These are phyloP conservation scores for Acrocephalus kingi DNA, from an alignment of 2,113 vertebrate genomes.

Conservation along the genomic window DNA sequence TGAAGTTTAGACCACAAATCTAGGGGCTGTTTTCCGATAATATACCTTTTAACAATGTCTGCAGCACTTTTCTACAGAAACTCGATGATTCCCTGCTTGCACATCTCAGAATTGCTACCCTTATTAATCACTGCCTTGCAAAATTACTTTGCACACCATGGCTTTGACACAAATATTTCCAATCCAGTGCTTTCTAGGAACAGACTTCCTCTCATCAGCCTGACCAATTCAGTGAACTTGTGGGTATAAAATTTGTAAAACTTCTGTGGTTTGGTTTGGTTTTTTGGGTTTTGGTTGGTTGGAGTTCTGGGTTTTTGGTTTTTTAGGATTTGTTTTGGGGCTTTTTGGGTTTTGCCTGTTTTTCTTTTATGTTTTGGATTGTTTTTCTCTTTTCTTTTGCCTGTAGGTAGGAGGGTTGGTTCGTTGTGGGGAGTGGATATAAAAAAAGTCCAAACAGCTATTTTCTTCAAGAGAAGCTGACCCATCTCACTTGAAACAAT, in stretches of 20 bases:
- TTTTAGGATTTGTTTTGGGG: background rate
- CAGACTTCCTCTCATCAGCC: background rate
- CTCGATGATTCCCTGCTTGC: background rate
- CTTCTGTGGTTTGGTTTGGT: background rate
- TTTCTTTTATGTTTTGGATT: background rate
- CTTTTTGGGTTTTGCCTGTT: background rate
- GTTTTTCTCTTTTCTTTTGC: background rate
- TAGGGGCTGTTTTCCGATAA: background rate
- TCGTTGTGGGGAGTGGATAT: background rate
- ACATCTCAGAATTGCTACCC: background rate
- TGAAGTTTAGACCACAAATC: background rate
- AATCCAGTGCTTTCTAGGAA: background rate
- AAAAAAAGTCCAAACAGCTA: background rate
- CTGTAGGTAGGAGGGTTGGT: rapidly evolving
- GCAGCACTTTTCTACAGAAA: background rate
- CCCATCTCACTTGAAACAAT: background rate
- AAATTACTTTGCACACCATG: background rate
- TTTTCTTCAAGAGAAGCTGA: background rate
- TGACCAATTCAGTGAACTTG: background rate
- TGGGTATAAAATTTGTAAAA: background rate
- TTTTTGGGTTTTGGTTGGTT: background rate
- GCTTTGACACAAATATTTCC: background rate
- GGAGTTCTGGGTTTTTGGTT: background rate
- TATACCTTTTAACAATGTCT: background rate
- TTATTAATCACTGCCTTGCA: background rate